Percentiles rank a stretch among this genome's conserved stretches.
Conservation (phyloP, 1,140 invertebrate species). For the Brachionus calyciflorus region DNA sequence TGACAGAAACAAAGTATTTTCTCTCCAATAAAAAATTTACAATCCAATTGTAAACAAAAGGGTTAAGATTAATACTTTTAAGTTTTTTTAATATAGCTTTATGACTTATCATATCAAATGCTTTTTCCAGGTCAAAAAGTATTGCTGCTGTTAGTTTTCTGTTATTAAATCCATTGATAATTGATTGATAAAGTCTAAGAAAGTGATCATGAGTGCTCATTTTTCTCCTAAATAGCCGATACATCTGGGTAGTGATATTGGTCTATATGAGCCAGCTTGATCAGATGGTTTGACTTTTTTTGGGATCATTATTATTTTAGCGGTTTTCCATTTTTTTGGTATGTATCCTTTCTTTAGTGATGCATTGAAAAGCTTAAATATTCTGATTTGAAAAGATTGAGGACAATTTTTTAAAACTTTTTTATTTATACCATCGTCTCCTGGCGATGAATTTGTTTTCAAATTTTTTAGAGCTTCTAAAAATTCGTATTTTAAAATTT, state of each 20-base stretch:
- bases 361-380: neutral
- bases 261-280: constrained; percentile 30
- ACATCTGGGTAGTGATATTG: constrained; percentile 46
- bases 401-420: neutral
- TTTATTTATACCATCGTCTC: neutral
- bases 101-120: neutral
- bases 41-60: neutral
- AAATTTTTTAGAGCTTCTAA: neutral
- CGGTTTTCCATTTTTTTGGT: constrained; percentile 44
- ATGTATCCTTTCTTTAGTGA: neutral
- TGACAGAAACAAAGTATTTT: neutral
- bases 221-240: neutral
- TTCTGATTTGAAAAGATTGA: no score
- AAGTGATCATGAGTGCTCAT: neutral
- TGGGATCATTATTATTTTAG: constrained; percentile 39
- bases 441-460: neutral
- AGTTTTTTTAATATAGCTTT: neutral
- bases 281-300: constrained; percentile 47
- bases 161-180: neutral
- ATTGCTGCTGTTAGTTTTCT: neutral
- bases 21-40: neutral
- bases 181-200: neutral
- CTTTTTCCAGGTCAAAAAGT: constrained; percentile 24
- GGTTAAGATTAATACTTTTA: neutral
- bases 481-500: neutral